Evolutionary conservation across 2,113 vertebrate species (phyloP).

Genomic region (Martes martes): DNA sequence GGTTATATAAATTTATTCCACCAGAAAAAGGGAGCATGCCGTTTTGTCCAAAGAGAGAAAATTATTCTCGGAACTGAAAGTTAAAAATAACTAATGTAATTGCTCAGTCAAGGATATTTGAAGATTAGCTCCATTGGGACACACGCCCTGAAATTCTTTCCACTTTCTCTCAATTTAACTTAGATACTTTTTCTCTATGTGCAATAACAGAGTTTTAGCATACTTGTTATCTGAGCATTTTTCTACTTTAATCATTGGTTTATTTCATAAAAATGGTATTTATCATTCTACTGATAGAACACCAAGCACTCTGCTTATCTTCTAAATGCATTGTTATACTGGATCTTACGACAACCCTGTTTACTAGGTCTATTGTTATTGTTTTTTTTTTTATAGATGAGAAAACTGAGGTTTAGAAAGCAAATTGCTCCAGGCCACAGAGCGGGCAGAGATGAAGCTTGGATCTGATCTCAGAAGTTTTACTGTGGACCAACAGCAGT

Average conservation of each 20-base stretch:
- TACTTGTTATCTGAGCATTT: background rate
- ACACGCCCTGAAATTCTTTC: background rate
- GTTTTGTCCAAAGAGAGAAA: slow-evolving; percentile 36
- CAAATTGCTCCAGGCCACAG: background rate
- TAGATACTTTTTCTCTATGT: background rate
- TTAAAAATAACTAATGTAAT: slow-evolving; percentile 47
- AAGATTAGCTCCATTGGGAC: background rate
- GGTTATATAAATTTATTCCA: background rate
- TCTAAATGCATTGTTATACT: background rate
- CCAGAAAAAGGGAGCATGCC: background rate
- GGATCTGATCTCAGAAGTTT: background rate
- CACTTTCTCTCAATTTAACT: background rate
- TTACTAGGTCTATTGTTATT: background rate
- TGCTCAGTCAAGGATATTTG: slow-evolving; percentile 31
- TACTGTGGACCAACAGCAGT: background rate
- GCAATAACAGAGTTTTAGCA: background rate
- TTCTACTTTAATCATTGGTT: background rate
- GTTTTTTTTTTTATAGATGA: background rate
- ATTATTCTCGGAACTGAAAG: slow-evolving; percentile 45
- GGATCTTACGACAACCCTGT: background rate
- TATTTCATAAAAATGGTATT: background rate
- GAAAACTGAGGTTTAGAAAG: slow-evolving; percentile 1
- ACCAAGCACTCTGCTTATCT: background rate
- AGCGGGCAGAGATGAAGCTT: background rate
- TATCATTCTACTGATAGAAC: background rate